Conservation (phyloP, 2,797 vertebrate species). For the Pantherophis alleghaniensis region DNA sequence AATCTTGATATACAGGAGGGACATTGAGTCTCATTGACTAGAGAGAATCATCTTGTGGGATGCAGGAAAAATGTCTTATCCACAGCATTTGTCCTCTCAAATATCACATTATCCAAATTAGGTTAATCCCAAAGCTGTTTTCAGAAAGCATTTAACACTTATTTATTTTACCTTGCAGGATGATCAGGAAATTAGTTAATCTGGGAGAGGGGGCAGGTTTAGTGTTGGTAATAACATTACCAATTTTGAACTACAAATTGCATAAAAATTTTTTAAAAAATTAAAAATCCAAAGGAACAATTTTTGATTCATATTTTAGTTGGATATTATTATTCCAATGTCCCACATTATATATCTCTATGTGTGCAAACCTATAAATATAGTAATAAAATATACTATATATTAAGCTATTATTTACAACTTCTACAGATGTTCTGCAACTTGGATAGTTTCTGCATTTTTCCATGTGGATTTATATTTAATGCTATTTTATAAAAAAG, state of each 20-base stretch:
- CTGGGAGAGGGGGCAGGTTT: not conserved
- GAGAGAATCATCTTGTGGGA: not conserved
- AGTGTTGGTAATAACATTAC: not conserved
- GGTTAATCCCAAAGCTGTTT: not conserved
- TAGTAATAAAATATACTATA: conserved; percentile 6
- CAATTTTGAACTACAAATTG: not conserved
- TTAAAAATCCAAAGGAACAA: not conserved
- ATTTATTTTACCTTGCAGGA: not conserved
- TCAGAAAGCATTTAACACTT: not conserved
- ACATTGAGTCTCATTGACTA: not conserved
- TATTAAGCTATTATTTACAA: conserved; percentile 36
- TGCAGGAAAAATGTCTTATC: not conserved
- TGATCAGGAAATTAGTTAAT: not conserved
- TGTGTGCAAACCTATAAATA: no score
- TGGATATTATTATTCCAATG: no score
- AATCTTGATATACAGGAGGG: not conserved
- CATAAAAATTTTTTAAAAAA: not conserved
- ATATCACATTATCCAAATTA: not conserved
- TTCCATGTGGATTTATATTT: conserved; percentile 53
- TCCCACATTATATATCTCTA: not conserved
- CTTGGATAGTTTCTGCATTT: conserved; percentile 42
- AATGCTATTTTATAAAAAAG: conserved; percentile 26
- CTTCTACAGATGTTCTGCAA: conserved; percentile 46
- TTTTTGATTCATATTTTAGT: not conserved
- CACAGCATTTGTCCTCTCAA: not conserved